These are phyloP conservation scores for Apis laboriosa DNA, from an alignment of 1,140 invertebrate species.

Conservation along the genomic window DNA sequence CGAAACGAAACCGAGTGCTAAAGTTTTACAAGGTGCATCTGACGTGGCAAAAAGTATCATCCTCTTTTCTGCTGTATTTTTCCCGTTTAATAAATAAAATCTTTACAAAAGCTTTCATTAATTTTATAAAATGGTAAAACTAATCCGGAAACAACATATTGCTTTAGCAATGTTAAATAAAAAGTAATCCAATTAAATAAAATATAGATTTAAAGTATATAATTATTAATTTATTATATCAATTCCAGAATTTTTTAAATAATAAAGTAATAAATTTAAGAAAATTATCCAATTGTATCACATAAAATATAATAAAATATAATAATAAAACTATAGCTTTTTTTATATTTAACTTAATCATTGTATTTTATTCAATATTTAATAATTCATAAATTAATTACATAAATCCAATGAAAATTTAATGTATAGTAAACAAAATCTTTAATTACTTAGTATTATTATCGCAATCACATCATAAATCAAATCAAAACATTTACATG, in stretches of 20 bases:
- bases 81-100: background rate
- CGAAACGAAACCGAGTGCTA: background rate
- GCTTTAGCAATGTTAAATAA: background rate
- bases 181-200: background rate
- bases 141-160: background rate
- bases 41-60: background rate
- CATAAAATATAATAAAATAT: too few relatives aligned
- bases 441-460: background rate
- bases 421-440: background rate
- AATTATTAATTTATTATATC: too few relatives aligned
- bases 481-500: too few relatives aligned
- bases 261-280: too few relatives aligned
- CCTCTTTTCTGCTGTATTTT: too few relatives aligned
- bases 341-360: too few relatives aligned
- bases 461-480: background rate
- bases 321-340: too few relatives aligned
- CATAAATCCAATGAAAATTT: background rate
- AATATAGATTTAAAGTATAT: background rate
- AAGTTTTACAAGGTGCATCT: slow-evolving; percentile 2
- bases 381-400: background rate
- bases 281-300: too few relatives aligned
- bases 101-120: background rate
- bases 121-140: background rate
- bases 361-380: background rate
- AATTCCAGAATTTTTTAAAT: too few relatives aligned